A percentile compares a stretch with the other conserved stretches of the same genome.
Evolutionary conservation across 1,140 invertebrate species (phyloP).

Genomic region (Portunus trituberculatus): DNA sequence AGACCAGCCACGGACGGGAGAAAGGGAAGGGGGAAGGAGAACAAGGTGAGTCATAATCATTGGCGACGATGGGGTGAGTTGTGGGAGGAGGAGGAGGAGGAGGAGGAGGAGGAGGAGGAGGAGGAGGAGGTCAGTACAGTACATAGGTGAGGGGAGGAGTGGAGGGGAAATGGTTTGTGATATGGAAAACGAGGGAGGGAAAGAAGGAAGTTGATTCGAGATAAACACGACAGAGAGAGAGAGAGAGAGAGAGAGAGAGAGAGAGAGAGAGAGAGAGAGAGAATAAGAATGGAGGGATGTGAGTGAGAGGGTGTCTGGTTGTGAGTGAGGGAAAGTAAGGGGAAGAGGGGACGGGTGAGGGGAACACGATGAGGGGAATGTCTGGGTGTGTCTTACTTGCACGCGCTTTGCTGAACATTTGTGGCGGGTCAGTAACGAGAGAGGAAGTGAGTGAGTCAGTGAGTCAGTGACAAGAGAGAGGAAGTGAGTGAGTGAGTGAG

Average conservation of each 20-base stretch:
- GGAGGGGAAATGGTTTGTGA: neutral
- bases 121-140: neutral
- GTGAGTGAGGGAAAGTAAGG: too few species aligned
- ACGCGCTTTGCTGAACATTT: neutral
- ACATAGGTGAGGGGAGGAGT: neutral
- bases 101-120: neutral
- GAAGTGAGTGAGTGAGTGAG: too few species aligned
- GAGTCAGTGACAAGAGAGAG: too few species aligned
- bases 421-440: neutral
- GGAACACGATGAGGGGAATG: neutral
- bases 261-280: too few species aligned
- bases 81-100: neutral
- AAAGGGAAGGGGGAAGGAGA: neutral
- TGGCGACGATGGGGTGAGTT: slow-evolving; percentile 7
- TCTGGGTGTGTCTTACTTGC: neutral
- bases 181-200: neutral
- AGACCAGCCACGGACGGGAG: neutral
- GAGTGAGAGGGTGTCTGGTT: too few species aligned
- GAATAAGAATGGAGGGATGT: too few species aligned
- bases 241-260: too few species aligned
- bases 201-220: too few species aligned
- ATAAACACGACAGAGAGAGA: too few species aligned
- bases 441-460: neutral
- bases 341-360: neutral
- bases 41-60: slow-evolving; percentile 22